Evolutionary conservation across 2,797 vertebrate species (phyloP).

Genomic region (Acipenser ruthenus): DNA sequence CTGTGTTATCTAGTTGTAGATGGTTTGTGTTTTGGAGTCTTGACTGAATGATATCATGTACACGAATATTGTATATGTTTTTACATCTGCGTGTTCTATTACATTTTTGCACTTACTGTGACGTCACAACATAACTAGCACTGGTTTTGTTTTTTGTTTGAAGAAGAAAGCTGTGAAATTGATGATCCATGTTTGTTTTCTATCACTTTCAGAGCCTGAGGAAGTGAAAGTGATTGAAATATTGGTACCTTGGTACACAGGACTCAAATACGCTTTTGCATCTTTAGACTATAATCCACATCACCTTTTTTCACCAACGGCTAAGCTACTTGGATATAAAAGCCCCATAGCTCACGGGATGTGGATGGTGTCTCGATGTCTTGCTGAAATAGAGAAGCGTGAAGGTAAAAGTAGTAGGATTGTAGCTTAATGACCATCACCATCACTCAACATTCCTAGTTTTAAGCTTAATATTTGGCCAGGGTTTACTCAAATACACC

Average conservation of each 20-base stretch:
- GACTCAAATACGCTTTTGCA: constrained; percentile 25
- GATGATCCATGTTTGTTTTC: not conserved
- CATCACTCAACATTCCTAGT: not conserved
- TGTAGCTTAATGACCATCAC: not conserved
- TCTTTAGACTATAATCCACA: constrained; percentile 27
- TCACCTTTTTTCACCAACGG: constrained; percentile 24
- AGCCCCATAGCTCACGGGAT: constrained; percentile 21
- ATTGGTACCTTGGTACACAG: constrained; percentile 23
- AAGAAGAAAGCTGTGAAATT: too few species aligned
- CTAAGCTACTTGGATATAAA: constrained; percentile 28
- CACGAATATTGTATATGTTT: too few species aligned
- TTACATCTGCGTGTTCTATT: too few species aligned
- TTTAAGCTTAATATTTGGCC: not conserved
- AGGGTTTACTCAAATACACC: not conserved
- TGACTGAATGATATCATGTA: too few species aligned
- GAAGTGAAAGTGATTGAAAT: constrained; percentile 35
- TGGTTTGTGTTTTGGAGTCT: too few species aligned
- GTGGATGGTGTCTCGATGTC: constrained; percentile 53
- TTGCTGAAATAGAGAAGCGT: constrained; percentile 59
- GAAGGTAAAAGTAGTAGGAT: constrained; percentile 33
- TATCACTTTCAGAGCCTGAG: constrained; percentile 8
- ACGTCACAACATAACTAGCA: too few species aligned
- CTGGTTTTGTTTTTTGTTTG: not conserved
- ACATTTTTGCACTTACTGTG: too few species aligned
- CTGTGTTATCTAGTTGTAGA: too few species aligned